Conservation (phyloP, 2,888 invertebrate species). For the Colletes collaris region DNA sequence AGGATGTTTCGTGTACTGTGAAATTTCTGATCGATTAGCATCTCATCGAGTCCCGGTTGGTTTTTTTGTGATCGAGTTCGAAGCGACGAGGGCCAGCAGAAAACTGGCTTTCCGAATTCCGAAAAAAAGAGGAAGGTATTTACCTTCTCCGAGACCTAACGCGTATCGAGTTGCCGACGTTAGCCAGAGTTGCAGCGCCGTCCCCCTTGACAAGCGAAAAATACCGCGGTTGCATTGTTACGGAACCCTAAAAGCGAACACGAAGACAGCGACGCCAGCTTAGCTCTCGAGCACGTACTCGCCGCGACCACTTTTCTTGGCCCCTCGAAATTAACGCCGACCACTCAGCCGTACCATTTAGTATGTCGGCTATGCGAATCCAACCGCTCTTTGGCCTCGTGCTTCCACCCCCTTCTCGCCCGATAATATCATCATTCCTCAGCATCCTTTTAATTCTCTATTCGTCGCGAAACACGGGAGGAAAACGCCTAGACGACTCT, state of each 20-base stretch:
- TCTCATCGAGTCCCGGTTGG: too few relatives aligned
- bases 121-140: not conserved
- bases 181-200: slow-evolving; percentile 17
- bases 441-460: slow-evolving; percentile 25
- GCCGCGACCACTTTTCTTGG: slow-evolving; percentile 63
- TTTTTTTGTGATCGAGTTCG: not conserved
- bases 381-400: slow-evolving; percentile 27
- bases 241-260: slow-evolving; percentile 65
- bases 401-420: slow-evolving; percentile 2
- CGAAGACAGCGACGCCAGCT: slow-evolving; percentile 56
- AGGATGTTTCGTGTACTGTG: too few relatives aligned
- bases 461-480: not conserved
- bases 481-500: not conserved
- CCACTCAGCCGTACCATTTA: slow-evolving; percentile 70
- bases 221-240: slow-evolving; percentile 62
- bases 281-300: slow-evolving; percentile 73
- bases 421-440: slow-evolving; percentile 54
- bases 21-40: too few relatives aligned
- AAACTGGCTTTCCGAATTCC: not conserved
- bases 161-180: slow-evolving; percentile 40
- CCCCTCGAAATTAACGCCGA: slow-evolving; percentile 71
- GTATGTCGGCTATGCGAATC: slow-evolving; percentile 44
- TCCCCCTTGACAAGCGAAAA: slow-evolving; percentile 32
- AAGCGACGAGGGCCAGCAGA: not conserved
- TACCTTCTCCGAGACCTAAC: slow-evolving; percentile 8